phyloP scores from a whole-genome alignment of 2,888 invertebrate species.

The Philereme transversata region DNA sequence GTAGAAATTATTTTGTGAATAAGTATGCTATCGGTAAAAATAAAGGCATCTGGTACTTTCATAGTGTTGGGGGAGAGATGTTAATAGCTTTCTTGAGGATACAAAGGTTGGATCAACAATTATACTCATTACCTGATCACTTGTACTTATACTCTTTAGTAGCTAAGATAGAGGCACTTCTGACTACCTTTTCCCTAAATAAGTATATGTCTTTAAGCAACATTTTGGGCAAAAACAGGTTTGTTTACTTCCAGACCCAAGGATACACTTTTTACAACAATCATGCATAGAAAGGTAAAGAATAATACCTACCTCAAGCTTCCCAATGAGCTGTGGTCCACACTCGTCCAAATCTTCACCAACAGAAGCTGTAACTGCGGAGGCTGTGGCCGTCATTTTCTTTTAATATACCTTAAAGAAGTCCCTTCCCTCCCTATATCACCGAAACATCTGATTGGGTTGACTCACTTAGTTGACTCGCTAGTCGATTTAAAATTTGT shows the following conservation, averaged over 20 bases:
- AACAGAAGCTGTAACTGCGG: conserved; percentile 76
- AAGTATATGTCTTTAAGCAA: too few relatives aligned
- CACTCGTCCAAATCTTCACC: conserved; percentile 86
- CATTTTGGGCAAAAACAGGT: too few relatives aligned
- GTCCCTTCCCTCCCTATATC: conserved; percentile 37
- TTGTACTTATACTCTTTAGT: too few relatives aligned
- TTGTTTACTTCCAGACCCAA: too few relatives aligned
- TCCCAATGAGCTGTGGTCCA: conserved; percentile 88
- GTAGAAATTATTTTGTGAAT: neutral
- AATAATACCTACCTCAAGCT: conserved; percentile 86
- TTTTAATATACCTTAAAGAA: conserved; percentile 13
- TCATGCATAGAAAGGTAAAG: neutral
- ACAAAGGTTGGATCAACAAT: too few relatives aligned
- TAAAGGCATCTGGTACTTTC: neutral
- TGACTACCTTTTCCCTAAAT: too few relatives aligned
- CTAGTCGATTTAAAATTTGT: neutral
- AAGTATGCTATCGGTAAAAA: neutral
- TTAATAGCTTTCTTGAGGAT: neutral
- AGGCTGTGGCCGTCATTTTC: conserved; percentile 73
- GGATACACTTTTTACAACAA: too few relatives aligned
- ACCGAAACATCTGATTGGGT: conserved; percentile 49
- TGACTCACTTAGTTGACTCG: conserved; percentile 1
- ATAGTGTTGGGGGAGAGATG: neutral
- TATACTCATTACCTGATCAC: too few relatives aligned
- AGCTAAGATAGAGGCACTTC: too few relatives aligned